phyloP scores from a whole-genome alignment of 92 coral and sea anemone genomes.

The Zoanthus gigantus region DNA sequence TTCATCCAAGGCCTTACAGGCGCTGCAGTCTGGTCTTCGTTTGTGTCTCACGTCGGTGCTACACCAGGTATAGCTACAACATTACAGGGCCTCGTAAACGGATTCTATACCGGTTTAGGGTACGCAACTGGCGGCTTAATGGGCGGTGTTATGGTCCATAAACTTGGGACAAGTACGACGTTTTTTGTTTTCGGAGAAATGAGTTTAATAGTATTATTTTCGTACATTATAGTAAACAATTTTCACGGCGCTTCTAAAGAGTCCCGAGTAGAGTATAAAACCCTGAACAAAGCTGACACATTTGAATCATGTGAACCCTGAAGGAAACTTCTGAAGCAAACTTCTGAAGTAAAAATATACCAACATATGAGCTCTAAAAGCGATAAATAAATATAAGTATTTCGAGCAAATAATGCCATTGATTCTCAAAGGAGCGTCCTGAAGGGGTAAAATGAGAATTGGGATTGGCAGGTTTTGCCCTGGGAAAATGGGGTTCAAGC shows the following conservation, averaged over 20 bases:
- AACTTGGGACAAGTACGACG: slow-evolving; percentile 95
- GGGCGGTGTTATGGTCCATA: slow-evolving; percentile 95
- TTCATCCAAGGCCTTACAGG: slow-evolving; percentile 94
- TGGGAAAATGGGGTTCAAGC: no score
- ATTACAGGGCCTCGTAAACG: slow-evolving; percentile 94
- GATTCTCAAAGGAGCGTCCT: no score
- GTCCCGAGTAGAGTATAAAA: slow-evolving; percentile 13
- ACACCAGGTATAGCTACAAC: slow-evolving; percentile 89
- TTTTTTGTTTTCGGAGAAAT: slow-evolving; percentile 93
- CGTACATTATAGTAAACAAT: slow-evolving; percentile 85
- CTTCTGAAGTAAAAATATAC: neutral
- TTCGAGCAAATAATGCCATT: no score
- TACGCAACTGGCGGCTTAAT: slow-evolving; percentile 94
- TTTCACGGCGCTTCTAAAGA: slow-evolving; percentile 64
- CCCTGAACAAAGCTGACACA: slow-evolving; percentile 15
- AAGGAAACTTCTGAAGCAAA: neutral
- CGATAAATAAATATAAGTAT: no score
- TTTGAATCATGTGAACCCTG: slow-evolving; percentile 39
- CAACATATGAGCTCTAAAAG: no score
- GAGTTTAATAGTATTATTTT: slow-evolving; percentile 87
- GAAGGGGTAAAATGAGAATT: no score
- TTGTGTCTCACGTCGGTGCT: slow-evolving; percentile 95
- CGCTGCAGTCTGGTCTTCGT: slow-evolving; percentile 97
- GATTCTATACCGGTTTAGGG: slow-evolving; percentile 95
- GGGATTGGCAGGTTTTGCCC: no score